Evolutionary conservation across 2,797 vertebrate species (phyloP), one percentile per base, ranked within the genome.

Genomic region (Poecile montanus): DNA sequence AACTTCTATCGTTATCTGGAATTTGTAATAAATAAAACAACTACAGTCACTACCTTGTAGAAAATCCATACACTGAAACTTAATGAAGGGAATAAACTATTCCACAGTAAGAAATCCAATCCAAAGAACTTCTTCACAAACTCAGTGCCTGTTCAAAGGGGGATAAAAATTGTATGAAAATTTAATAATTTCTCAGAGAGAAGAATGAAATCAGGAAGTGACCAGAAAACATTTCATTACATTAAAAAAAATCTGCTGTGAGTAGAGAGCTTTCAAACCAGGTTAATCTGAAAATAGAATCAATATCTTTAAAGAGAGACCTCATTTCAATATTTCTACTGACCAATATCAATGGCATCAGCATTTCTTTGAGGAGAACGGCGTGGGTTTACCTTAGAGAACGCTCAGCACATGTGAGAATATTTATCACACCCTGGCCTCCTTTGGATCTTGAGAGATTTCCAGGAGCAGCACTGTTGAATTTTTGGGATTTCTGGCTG

Each of bases 351-450:
- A 65, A 25, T 4, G 65, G 34, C 45, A 82, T 50, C 54, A 53
- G 36, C 60, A n/a, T 21, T 44, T 29, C 70, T 68, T 71, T 71
- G 63, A 38, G 36, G 61, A 65, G 45, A 76, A 58, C 27, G 16
- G 77, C 6, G 3, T 50, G 61, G 47, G 12, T 78, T 90, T 81
- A 13, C 73, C 44, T 89, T 30, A 20, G 57, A n/a, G 56, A 73
- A 16, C 0, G 1, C n/a, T 76, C 22, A 13, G 8, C 48, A 57
- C 32, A 0, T 9, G 29, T 60, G 53, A 70, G 74, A 58, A 9
- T 0, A 3, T 19, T 57, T 23, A 23, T 19, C 47, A 1, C 0
- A 0, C 9, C 7, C 7, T 74, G 18, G 4, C 30, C 61, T 63
- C 38, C 62, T 91, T 25, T 45, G 8, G 7, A 16, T 27, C 73